Evolutionary conservation across 1,140 invertebrate species (phyloP).

Genomic region (Drosophila mauritiana): DNA sequence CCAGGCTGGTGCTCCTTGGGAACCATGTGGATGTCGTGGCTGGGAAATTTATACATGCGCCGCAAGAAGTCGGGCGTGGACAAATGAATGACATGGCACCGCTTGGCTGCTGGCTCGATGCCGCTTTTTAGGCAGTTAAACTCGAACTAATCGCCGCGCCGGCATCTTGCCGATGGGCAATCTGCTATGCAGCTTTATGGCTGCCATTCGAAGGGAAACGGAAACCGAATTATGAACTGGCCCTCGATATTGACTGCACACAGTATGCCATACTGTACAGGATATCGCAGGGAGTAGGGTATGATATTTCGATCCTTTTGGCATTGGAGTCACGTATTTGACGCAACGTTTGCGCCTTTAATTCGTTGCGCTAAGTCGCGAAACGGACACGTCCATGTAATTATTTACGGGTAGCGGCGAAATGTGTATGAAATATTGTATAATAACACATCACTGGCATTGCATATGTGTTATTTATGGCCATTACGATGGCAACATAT

Average conservation of each 20-base stretch:
- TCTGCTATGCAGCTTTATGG: constrained; percentile 80
- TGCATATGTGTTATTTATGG: constrained; percentile 77
- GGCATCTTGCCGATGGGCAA: constrained; percentile 55
- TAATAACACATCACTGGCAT: constrained; percentile 68
- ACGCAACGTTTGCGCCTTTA: constrained; percentile 79
- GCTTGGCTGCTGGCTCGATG: constrained; percentile 43
- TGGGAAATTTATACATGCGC: constrained; percentile 74
- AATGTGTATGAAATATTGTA: constrained; percentile 69
- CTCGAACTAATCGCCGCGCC: constrained; percentile 73
- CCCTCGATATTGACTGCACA: constrained; percentile 62
- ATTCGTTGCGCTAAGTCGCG: constrained; percentile 68
- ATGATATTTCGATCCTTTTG: constrained; percentile 30
- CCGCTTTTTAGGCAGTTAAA: constrained; percentile 72
- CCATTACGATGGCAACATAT: constrained; percentile 61
- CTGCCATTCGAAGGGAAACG: constrained; percentile 53
- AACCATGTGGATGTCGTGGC: constrained; percentile 63
- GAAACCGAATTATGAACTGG: constrained; percentile 74
- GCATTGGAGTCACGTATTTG: constrained; percentile 80
- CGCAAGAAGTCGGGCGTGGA: constrained; percentile 78
- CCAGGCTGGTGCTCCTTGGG: not conserved
- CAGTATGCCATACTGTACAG: constrained; percentile 7
- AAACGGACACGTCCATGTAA: constrained; percentile 70
- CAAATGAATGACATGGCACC: constrained; percentile 80
- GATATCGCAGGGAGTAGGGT: not conserved
- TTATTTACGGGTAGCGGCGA: constrained; percentile 74